Conservation (phyloP, 2,113 vertebrate species). For the Oncorhynchus gorbuscha region DNA sequence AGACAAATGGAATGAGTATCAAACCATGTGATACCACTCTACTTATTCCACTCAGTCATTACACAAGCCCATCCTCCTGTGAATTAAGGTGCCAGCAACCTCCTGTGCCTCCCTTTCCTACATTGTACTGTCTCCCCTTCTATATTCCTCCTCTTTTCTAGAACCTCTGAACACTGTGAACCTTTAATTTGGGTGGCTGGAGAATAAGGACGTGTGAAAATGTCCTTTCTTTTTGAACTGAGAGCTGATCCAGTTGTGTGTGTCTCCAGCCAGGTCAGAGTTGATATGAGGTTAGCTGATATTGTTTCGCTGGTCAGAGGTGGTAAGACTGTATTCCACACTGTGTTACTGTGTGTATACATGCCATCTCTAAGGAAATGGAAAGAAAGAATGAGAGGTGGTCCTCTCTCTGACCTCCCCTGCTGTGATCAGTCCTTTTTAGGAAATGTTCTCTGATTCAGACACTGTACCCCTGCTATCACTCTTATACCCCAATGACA, state of each 20-base stretch:
- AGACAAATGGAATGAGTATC: no score
- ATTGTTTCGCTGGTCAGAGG: not conserved
- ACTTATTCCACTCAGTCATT: no score
- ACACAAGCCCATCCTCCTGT: no score
- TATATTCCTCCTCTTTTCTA: no score
- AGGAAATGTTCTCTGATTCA: constrained; percentile 28
- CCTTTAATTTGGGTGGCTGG: no score
- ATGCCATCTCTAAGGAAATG: constrained; percentile 13
- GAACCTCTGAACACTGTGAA: no score
- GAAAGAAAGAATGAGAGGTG: constrained; percentile 20
- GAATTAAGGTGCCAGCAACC: not conserved
- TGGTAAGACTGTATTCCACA: not conserved
- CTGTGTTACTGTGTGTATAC: not conserved
- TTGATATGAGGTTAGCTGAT: no score
- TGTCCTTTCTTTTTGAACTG: not conserved
- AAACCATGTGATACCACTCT: no score
- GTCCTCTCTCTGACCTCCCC: constrained; percentile 18
- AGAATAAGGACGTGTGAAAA: no score
- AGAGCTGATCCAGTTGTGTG: not conserved
- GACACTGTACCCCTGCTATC: not conserved
- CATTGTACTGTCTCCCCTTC: no score
- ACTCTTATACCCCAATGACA: no score
- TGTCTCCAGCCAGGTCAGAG: no score
- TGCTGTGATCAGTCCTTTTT: constrained; percentile 29
- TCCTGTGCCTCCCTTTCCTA: not conserved